Evolutionary conservation across 2,113 vertebrate species (phyloP).

Genomic region (Bubalus kerabau): DNA sequence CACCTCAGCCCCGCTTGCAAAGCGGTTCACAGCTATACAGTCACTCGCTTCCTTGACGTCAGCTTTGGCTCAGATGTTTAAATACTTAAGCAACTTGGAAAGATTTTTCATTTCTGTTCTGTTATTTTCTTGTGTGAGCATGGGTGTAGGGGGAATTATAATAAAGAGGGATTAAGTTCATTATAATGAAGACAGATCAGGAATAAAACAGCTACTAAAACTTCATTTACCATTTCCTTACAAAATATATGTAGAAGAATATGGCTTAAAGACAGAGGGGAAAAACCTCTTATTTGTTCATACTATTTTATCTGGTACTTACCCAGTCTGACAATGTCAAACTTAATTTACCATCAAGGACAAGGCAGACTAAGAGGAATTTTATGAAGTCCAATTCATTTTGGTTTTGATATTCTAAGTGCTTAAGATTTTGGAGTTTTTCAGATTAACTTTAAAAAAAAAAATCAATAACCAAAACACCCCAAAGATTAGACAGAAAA

Average conservation of each 20-base stretch:
- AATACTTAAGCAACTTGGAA: background rate
- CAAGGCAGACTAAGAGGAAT: background rate
- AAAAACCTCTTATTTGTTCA: background rate
- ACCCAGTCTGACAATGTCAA: slow-evolving; percentile 24
- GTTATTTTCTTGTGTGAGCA: background rate
- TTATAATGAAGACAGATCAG: background rate
- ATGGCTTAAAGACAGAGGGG: slow-evolving; percentile 33
- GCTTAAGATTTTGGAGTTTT: background rate
- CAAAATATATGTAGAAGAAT: background rate
- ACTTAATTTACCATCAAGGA: background rate
- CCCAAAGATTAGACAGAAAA: background rate
- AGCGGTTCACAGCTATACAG: background rate
- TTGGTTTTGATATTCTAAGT: background rate
- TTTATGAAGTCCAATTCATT: slow-evolving; percentile 9
- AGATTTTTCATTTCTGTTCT: background rate
- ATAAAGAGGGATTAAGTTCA: background rate
- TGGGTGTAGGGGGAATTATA: background rate
- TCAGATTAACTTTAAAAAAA: background rate
- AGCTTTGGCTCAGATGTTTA: slow-evolving; percentile 59
- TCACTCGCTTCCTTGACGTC: background rate
- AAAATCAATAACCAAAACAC: background rate
- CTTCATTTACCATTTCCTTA: background rate
- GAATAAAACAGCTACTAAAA: background rate
- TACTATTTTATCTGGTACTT: background rate
- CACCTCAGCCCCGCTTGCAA: background rate